Evolutionary conservation across 2,113 vertebrate species (phyloP).

Genomic region (Callipepla californica): DNA sequence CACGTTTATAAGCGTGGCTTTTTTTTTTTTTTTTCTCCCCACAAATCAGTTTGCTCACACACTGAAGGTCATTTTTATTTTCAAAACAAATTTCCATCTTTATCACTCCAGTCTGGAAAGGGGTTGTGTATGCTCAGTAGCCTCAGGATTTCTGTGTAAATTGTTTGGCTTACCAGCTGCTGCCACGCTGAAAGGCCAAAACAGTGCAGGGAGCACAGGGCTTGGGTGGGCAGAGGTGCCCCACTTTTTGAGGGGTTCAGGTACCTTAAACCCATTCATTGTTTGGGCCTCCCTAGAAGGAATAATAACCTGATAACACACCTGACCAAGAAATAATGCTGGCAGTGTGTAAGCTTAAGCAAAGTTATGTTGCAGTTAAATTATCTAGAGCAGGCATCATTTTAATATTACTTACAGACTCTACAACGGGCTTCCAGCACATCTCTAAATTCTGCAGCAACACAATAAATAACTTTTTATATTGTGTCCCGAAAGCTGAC

Average conservation of each 20-base stretch:
- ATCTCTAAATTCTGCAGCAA: background rate
- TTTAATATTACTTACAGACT: background rate
- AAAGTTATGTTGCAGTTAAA: background rate
- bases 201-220: background rate
- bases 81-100: background rate
- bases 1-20: background rate
- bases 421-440: background rate
- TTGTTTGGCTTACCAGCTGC: background rate
- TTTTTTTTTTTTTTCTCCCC: background rate
- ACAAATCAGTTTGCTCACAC: background rate
- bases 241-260: background rate
- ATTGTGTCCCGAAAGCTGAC: conserved; percentile 9
- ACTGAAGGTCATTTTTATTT: background rate
- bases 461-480: background rate
- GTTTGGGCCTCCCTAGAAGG: background rate
- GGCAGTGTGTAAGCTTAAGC: background rate
- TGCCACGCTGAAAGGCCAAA: background rate
- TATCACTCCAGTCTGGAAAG: background rate
- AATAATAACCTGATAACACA: background rate
- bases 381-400: background rate
- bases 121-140: background rate
- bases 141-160: background rate
- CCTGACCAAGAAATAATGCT: background rate
- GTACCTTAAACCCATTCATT: background rate
- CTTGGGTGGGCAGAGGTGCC: too few species aligned